Conservation (phyloP, 2,797 vertebrate species). For the Aratinga solstitialis region DNA sequence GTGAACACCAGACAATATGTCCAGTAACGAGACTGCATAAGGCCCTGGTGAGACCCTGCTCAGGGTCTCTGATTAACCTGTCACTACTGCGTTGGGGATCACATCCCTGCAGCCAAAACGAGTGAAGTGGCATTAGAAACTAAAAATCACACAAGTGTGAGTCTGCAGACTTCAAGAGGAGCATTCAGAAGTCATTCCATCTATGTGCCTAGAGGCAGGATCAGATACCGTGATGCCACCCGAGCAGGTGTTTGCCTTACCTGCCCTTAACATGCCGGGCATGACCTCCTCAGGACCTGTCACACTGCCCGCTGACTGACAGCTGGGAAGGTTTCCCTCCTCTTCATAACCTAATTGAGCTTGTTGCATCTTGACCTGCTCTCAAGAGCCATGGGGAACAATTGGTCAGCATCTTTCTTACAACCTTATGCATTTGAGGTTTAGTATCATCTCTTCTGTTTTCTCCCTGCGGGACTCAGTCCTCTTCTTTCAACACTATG, state of each 20-base stretch:
- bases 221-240: background rate
- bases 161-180: background rate
- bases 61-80: background rate
- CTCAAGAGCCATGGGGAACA: background rate
- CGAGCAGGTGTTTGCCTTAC: background rate
- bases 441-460: background rate
- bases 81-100: background rate
- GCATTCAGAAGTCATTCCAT: background rate
- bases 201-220: accelerated
- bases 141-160: background rate
- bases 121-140: background rate
- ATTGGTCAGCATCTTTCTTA: background rate
- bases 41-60: background rate
- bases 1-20: background rate
- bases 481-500: background rate
- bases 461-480: background rate
- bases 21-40: background rate
- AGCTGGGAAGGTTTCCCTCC: background rate
- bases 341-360: background rate
- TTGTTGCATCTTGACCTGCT: background rate
- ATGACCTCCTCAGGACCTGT: background rate
- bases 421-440: background rate
- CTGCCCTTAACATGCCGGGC: background rate
- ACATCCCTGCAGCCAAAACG: background rate
- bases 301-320: background rate